These are phyloP conservation scores for Paramormyrops hopkinsi DNA, from an alignment of 2,797 vertebrate genomes.

Conservation along the genomic window DNA sequence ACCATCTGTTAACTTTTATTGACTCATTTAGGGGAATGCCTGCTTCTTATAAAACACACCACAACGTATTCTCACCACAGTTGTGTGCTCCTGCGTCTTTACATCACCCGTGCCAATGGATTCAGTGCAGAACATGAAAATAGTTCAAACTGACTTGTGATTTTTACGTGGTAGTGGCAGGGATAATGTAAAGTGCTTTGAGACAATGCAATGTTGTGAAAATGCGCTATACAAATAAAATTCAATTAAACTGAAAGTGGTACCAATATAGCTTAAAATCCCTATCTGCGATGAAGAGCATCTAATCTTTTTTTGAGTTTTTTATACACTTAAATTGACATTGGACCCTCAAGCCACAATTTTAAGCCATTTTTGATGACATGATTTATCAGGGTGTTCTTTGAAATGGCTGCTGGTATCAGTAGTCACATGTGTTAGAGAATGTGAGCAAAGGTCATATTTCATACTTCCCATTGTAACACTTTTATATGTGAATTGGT, in stretches of 20 bases:
- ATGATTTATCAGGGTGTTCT: background rate
- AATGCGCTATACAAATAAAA: background rate
- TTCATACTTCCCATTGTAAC: background rate
- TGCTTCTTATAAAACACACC: slow-evolving; percentile 54
- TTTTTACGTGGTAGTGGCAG: background rate
- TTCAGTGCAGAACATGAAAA: background rate
- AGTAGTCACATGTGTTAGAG: background rate
- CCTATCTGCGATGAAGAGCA: background rate
- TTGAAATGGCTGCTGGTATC: background rate
- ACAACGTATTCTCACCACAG: background rate
- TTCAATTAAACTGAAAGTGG: background rate
- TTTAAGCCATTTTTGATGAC: background rate
- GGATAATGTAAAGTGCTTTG: background rate
- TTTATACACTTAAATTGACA: background rate
- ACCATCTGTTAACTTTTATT: slow-evolving; percentile 64
- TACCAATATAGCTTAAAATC: background rate
- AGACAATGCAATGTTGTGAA: background rate
- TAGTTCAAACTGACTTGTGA: background rate
- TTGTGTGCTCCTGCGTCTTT: background rate
- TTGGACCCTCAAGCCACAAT: background rate
- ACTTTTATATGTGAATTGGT: background rate
- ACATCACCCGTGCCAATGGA: background rate
- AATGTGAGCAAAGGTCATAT: background rate
- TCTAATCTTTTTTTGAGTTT: background rate
- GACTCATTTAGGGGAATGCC: slow-evolving; percentile 54